Evolutionary conservation across 1,140 invertebrate species (phyloP).

Genomic region (Zaprionus lachaisei): DNA sequence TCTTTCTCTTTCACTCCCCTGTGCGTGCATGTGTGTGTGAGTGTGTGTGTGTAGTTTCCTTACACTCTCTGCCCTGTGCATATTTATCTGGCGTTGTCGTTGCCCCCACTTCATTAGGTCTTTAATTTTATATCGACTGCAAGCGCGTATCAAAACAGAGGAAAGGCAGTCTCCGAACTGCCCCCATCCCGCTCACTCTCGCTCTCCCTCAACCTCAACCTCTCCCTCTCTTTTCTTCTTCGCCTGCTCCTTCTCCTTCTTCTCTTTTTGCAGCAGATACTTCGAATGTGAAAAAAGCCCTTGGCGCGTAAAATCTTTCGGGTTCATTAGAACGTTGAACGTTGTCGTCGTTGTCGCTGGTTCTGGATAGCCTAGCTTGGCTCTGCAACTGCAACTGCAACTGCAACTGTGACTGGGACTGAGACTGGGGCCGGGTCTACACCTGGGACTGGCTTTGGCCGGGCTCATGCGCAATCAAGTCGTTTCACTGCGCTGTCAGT

Average conservation of each 20-base stretch:
- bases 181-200: background rate
- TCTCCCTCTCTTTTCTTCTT: background rate
- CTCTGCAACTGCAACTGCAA: background rate
- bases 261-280: conserved; percentile 59
- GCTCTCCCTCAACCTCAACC: no score
- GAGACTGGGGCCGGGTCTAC: background rate
- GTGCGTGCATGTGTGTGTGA: conserved; percentile 31
- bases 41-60: conserved; percentile 21
- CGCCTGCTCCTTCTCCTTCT: background rate
- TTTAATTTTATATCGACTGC: conserved; percentile 78
- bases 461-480: conserved; percentile 67
- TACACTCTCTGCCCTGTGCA: conserved; percentile 54
- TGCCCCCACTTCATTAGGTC: conserved; percentile 80
- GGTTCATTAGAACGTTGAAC: conserved; percentile 82
- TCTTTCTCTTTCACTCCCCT: conserved; percentile 8
- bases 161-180: conserved; percentile 45
- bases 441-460: conserved; percentile 19
- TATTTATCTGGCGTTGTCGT: conserved; percentile 80
- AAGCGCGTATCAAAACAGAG: conserved; percentile 74
- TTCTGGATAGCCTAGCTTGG: conserved; percentile 35
- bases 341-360: conserved; percentile 34
- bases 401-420: background rate
- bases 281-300: conserved; percentile 69
- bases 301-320: conserved; percentile 81
- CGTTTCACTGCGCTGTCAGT: conserved; percentile 74